These are phyloP conservation scores for Temnothorax nylanderi DNA, from an alignment of 1,140 invertebrate genomes.

Conservation along the genomic window DNA sequence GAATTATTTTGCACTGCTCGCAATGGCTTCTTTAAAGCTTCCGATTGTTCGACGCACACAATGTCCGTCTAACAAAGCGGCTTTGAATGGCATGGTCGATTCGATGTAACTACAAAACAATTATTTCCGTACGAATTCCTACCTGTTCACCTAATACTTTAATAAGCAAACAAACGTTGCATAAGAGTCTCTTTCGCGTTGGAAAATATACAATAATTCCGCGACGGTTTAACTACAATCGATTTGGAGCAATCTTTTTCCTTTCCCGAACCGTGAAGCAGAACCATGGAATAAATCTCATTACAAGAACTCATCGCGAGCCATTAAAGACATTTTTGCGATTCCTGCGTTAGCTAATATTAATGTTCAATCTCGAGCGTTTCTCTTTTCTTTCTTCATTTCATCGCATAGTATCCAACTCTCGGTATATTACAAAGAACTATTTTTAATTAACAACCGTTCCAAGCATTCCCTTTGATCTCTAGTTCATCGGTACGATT, in stretches of 20 bases:
- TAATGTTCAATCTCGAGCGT: not conserved
- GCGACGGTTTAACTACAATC: not conserved
- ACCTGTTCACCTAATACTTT: constrained; percentile 12
- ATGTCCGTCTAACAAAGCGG: constrained; percentile 30
- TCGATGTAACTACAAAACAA: constrained; percentile 18
- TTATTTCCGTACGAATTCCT: constrained; percentile 38
- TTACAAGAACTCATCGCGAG: not conserved
- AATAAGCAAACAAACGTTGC: constrained; percentile 33
- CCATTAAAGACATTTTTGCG: constrained; percentile 31
- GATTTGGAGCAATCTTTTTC: not conserved
- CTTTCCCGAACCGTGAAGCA: not conserved
- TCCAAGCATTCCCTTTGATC: constrained; percentile 35
- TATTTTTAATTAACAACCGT: constrained; percentile 26
- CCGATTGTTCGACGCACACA: constrained; percentile 38
- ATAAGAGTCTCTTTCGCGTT: not conserved
- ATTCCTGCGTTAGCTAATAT: constrained; percentile 27
- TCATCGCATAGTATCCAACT: not conserved
- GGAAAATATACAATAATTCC: not conserved
- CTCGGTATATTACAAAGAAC: constrained; percentile 19
- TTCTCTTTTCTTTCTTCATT: constrained; percentile 4
- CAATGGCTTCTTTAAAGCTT: constrained; percentile 44
- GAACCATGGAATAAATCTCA: constrained; percentile 7
- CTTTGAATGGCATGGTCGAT: constrained; percentile 25
- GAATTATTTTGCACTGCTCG: constrained; percentile 50
- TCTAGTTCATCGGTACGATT: not conserved